Evolutionary conservation across 2,797 vertebrate species (phyloP).

Genomic region (Chelonia mydas): DNA sequence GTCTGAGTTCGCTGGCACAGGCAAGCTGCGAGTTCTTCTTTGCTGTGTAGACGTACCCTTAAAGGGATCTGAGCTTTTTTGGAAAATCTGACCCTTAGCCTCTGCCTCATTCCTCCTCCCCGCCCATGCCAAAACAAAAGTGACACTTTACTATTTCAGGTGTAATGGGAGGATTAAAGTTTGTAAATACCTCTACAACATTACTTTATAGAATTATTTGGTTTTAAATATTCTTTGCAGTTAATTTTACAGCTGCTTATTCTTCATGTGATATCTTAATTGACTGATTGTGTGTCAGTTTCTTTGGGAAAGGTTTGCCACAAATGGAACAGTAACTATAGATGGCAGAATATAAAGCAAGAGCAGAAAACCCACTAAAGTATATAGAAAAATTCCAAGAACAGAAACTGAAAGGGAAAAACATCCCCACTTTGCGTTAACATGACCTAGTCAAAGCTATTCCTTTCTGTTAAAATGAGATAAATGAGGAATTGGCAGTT

Average conservation of each 20-base stretch:
- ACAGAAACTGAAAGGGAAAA: not conserved
- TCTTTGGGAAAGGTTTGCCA: not conserved
- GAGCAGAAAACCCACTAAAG: not conserved
- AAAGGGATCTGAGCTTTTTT: not conserved
- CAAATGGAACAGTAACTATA: not conserved
- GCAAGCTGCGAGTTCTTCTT: not conserved
- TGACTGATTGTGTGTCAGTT: not conserved
- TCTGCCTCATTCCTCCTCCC: not conserved
- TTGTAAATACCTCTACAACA: not conserved
- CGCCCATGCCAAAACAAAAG: not conserved
- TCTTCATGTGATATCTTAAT: not conserved
- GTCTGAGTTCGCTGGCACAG: not conserved
- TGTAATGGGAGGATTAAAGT: not conserved
- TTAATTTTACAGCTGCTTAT: accelerated
- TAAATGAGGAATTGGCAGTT: not conserved
- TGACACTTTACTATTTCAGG: not conserved
- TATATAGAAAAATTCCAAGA: not conserved
- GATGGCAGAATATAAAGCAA: slow-evolving; percentile 8
- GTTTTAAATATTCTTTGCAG: not conserved
- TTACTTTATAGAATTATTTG: not conserved
- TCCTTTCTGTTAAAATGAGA: not conserved
- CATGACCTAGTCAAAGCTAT: not conserved
- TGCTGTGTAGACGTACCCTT: not conserved
- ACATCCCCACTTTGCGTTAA: not conserved
- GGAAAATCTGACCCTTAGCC: not conserved